Base-by-base conservation (phyloP, 2,797 vertebrate genomes). In the Sebastes itinus region DNA sequence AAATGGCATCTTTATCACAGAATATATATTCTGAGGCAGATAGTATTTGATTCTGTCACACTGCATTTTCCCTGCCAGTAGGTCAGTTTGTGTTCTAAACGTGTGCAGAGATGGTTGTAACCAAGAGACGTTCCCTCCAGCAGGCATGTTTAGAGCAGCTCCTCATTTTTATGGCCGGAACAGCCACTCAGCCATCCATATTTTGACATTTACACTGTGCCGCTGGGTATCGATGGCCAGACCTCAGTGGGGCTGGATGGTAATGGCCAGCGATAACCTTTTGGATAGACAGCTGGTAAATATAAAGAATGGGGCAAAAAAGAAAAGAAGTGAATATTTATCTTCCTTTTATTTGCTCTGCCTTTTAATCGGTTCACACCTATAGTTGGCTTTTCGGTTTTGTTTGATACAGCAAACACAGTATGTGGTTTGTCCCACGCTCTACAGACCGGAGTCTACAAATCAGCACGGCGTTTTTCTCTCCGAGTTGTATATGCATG, bases 201-300 rank as follows among this genome's bases (percentile, higher is more conserved):
- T 86, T 89, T 81, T 92, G 91, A 92, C 89, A 93, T 93, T 94
- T 94, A 86, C 84, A 60, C 78, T 72, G 67, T 75, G 82, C 88
- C 68, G 8, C 5, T 63, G 80, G 87, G 79, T 84, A 76, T 82
- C 20, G 12, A 77, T 71, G 82, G 75, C 64, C 54, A 56, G 80
- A 25, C 79, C 87, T 79, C 81, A 62, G 70, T 5, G 27, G 87
- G 72, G 55, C 85, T 83, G 82, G 74, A 90, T 89, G 56, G 64
- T 73, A 92, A 92, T 86, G 75, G 42, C 81, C 65, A 60, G 66
- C 2, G 60, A 86, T 92, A 89, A 93, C 92, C 91, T 93, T 93
- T 91, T 65, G 65, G 63, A 76, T 78, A 74, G 82, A 82, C 69
- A 75, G 82, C 55, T 62, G 82, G 82, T 82, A 88, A 88, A 92